Evolutionary conservation across 2,888 invertebrate species (phyloP).

Genomic region (Ornithoptera alexandrae): DNA sequence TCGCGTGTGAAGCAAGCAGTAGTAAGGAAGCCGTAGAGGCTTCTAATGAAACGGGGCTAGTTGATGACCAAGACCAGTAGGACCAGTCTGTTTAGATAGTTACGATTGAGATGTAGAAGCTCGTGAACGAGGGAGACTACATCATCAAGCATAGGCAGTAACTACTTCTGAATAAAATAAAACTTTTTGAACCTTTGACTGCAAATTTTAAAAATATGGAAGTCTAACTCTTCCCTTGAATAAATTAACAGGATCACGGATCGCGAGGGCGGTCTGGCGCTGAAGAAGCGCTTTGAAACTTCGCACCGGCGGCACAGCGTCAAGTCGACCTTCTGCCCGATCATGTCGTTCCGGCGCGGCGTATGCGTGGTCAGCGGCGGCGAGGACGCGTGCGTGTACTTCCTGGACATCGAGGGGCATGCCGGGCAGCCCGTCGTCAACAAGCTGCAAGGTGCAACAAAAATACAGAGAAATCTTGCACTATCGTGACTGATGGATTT

Average conservation of each 20-base stretch:
- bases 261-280: conserved; percentile 82
- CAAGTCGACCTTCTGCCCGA: conserved; percentile 90
- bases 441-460: conserved; percentile 74
- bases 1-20: no score
- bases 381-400: conserved; percentile 89
- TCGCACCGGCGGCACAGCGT: conserved; percentile 81
- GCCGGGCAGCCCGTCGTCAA: conserved; percentile 78
- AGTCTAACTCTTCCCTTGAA: no score
- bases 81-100: no score
- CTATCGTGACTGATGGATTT: not conserved
- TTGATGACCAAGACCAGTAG: no score
- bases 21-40: no score
- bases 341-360: conserved; percentile 90
- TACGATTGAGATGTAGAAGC: no score
- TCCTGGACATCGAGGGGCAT: conserved; percentile 85
- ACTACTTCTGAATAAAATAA: no score
- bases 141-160: no score
- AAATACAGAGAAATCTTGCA: not conserved
- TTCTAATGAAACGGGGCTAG: no score
- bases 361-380: conserved; percentile 89
- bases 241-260: conserved; percentile 77
- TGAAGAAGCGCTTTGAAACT: conserved; percentile 84
- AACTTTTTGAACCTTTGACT: no score
- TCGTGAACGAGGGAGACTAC: no score
- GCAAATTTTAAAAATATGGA: no score